These are phyloP conservation scores for Zaprionus inermis DNA, from an alignment of 1,140 invertebrate species.

Conservation along the genomic window DNA sequence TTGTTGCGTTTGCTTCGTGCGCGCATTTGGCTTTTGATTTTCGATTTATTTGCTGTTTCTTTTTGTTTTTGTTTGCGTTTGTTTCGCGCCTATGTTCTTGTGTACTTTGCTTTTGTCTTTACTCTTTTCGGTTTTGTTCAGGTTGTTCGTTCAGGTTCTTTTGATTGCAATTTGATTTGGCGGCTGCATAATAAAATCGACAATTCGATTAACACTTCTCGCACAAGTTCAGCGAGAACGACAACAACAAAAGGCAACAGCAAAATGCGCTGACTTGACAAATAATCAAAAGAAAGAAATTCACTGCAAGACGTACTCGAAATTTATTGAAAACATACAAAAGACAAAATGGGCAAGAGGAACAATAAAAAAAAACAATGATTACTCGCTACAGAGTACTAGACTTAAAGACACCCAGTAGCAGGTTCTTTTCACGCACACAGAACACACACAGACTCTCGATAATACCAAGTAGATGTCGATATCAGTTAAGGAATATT, in stretches of 20 bases:
- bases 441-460: too few species aligned
- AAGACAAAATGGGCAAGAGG: constrained; percentile 40
- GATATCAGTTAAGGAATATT: too few species aligned
- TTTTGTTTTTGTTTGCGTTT: constrained; percentile 21
- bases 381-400: too few species aligned
- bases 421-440: too few species aligned
- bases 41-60: constrained; percentile 26
- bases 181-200: constrained; percentile 46
- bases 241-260: constrained; percentile 51
- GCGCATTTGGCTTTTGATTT: constrained; percentile 69
- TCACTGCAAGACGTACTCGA: constrained; percentile 72
- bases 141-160: constrained; percentile 12
- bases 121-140: constrained; percentile 23
- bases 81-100: constrained; percentile 5
- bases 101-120: background rate
- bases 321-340: constrained; percentile 74
- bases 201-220: constrained; percentile 74
- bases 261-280: constrained; percentile 68
- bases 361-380: constrained; percentile 10
- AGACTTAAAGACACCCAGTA: too few species aligned
- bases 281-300: constrained; percentile 71
- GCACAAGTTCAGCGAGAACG: constrained; percentile 39
- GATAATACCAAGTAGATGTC: too few species aligned
- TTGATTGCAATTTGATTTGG: constrained; percentile 70
- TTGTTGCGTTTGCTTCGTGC: constrained; percentile 75